These are phyloP conservation scores for Samia ricini DNA, from an alignment of 1,140 invertebrate genomes.

Conservation along the genomic window DNA sequence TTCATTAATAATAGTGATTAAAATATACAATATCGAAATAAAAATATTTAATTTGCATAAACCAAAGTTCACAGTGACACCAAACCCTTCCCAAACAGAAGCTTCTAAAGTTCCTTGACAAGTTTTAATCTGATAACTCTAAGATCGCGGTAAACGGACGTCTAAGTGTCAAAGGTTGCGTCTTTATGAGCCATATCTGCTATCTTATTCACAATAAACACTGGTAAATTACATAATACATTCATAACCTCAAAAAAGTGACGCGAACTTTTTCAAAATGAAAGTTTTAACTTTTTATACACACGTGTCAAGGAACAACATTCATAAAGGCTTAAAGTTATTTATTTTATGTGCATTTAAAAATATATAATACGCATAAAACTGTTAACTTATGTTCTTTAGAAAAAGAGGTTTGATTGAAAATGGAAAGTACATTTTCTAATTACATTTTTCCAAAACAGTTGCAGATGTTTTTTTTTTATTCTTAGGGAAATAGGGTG, in stretches of 20 bases:
- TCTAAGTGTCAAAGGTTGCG: slow-evolving; percentile 37
- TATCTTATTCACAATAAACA: neutral
- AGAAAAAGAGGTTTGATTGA: no score
- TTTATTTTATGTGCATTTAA: neutral
- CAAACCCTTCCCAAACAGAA: slow-evolving; percentile 8
- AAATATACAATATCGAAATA: neutral
- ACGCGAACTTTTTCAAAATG: neutral
- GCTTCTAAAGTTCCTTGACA: slow-evolving; percentile 38
- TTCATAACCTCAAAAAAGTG: neutral
- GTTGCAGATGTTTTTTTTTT: no score
- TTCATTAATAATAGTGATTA: no score
- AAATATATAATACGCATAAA: neutral
- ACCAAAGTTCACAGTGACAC: slow-evolving; percentile 8
- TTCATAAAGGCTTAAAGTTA: no score
- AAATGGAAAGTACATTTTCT: no score
- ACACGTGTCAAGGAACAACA: neutral
- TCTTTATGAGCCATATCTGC: slow-evolving; percentile 13
- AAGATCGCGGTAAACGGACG: slow-evolving; percentile 33
- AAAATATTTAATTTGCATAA: neutral
- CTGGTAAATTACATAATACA: neutral
- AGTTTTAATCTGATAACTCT: slow-evolving; percentile 56
- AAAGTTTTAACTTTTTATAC: neutral
- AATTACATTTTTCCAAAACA: no score
- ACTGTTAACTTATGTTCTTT: no score
- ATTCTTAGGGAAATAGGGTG: no score